Conservation (phyloP, 1,140 invertebrate genomes). For the Leptonema lineaticorne region DNA sequence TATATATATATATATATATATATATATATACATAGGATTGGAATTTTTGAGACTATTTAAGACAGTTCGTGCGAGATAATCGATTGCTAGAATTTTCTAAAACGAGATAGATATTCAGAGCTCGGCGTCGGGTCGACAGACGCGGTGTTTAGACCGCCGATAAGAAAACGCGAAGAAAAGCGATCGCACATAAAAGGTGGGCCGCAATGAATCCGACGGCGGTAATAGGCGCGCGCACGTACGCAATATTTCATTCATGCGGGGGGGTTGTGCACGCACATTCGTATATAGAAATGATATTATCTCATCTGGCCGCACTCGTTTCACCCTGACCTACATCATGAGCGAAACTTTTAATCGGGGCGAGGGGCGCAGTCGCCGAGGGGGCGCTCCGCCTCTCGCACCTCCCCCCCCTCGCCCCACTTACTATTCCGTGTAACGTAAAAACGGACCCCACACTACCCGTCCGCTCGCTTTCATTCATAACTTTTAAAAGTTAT, state of each 20-base stretch:
- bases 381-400: constrained; percentile 32
- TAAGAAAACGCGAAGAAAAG: no score
- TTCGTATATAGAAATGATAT: constrained; percentile 16
- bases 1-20: not conserved
- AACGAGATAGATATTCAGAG: no score
- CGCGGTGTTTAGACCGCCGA: no score
- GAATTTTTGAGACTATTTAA: no score
- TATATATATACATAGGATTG: not conserved
- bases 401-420: not conserved
- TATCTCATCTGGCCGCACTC: constrained; percentile 15
- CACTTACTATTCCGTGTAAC: constrained; percentile 24
- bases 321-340: constrained; percentile 28
- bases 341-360: constrained; percentile 28
- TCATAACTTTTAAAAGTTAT: constrained; percentile 41
- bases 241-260: constrained; percentile 1
- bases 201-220: not conserved
- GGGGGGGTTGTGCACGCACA: not conserved
- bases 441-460: constrained; percentile 21
- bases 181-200: not conserved
- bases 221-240: not conserved
- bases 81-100: not conserved
- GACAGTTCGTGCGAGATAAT: no score
- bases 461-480: constrained; percentile 35
- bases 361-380: constrained; percentile 1
- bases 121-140: no score